Conservation (phyloP, 2,888 invertebrate genomes). For the Drosophila anomalipes region DNA sequence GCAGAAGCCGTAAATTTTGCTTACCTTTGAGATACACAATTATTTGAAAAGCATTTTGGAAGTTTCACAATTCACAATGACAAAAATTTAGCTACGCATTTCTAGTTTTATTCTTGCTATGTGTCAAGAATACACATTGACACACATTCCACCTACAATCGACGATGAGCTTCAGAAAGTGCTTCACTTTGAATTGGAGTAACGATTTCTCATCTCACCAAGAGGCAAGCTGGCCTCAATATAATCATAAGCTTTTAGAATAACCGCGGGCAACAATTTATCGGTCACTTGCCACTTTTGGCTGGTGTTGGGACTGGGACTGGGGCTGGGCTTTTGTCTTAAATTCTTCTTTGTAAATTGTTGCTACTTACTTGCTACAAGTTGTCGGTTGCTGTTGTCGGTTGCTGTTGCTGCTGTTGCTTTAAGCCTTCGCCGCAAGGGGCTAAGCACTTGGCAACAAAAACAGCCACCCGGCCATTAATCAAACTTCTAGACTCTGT, state of each 20-base stretch:
- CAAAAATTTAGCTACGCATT: not conserved
- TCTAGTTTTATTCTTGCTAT: not conserved
- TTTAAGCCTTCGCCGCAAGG: constrained; percentile 36
- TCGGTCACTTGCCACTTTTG: constrained; percentile 16
- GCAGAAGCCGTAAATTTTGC: not conserved
- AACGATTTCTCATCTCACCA: constrained; percentile 28
- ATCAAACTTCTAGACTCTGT: constrained; percentile 52
- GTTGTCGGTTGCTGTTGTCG: not conserved
- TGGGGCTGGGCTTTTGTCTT: constrained; percentile 13
- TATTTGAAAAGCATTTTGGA: not conserved
- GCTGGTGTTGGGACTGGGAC: not conserved
- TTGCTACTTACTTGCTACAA: constrained; percentile 19
- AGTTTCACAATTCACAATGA: not conserved
- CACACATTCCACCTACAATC: constrained; percentile 44
- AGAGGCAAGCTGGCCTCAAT: constrained; percentile 44
- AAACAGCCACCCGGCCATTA: constrained; percentile 39
- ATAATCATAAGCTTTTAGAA: constrained; percentile 18
- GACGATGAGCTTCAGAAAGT: constrained; percentile 17
- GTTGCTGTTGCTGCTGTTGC: constrained; percentile 1
- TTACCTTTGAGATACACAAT: not conserved
- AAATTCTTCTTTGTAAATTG: constrained; percentile 31
- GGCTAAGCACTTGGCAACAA: constrained; percentile 26
- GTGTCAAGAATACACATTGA: constrained; percentile 24
- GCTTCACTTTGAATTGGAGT: constrained; percentile 19
- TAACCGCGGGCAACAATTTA: constrained; percentile 18